Base-by-base conservation (phyloP, 2,888 invertebrate genomes). In the Dimorphilus gyrociliatus region DNA sequence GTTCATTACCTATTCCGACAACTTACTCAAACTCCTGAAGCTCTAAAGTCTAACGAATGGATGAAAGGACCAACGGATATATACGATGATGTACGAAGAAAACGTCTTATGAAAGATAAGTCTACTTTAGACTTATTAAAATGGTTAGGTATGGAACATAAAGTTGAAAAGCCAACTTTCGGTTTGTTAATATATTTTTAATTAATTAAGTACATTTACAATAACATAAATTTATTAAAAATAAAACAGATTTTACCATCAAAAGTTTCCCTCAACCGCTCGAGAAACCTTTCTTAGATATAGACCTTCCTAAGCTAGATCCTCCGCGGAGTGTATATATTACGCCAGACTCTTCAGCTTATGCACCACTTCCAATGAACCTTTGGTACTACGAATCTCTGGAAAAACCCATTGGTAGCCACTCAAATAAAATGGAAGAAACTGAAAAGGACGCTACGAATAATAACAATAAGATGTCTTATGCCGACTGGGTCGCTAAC, bases 11-110 rank as follows among this genome's bases (percentile, higher is more conserved):
- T 58, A 25, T 41, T 44, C 10, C 42, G 50, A 6, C 50, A 51
- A 34, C 42, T 56, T 8, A 41, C 48, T 19, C 47, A 48, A 32
- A 52, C 54, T 1, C 51, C 50, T 16, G 43, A 42, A 25, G 53
- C 52, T 32, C 42, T 58, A 4, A 36, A 45, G 32, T 36, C 43
- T 24, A 52, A 52, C 35, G 44, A 47, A 42, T 58, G 58, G 58
- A 37, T 40, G 29, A 40, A 41, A 4, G 55, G 53, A 4, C 51
- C 54, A 7, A 42, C 48, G 33, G 53, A 48, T 32, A 42, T 56
- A 14, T 45, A 50, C 25, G 48, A 42, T 3, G 36, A 32, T 4
- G 44, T 44, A 12, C 32, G 34, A 23, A 23, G 26, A 3, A 42
- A 41, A 27, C 35, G 44, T 7, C 25, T 36, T 10, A 32, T 29